Evolutionary conservation across 2,113 vertebrate genomes (phyloP), one percentile per base, ranked within the genome.

Genomic region (Rhipidura dahli): DNA sequence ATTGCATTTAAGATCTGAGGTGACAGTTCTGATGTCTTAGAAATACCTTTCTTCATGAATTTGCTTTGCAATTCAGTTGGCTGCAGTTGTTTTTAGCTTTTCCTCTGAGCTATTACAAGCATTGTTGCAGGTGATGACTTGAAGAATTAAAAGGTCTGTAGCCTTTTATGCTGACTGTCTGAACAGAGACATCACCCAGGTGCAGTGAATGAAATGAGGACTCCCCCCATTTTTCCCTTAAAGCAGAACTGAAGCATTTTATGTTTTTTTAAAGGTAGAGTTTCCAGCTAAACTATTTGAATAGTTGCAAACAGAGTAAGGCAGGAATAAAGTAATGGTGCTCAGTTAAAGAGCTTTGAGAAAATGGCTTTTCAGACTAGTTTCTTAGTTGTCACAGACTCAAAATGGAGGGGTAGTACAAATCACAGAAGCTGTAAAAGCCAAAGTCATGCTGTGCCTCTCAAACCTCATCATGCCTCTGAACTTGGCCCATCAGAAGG

Each of bases 51-150:
- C 71, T 88, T 83, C 64, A 51, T 78, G 59, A 68, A 80, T 94
- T 94, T 92, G 18, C 54, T 95, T 92, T 94, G 83, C 64, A 93
- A 28, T 96, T 88, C 87, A 84, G 15, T 89, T 71, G 49, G 56
- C 65, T 77, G n/a, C 39, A 76, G 50, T 72, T 18, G 0, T 87
- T 53, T 95, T 79, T 57, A 68, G 71, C 28, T 94, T 83, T 88
- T 83, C 42, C 87, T 30, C 23, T 50, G 66, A 23, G 6, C 31
- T 72, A 11, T 76, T 84, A 23, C 53, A 18, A 16, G 88, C 2
- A 1, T 79, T 57, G 14, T 80, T 87, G 51, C 37, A 83, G 70
- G 24, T 63, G 54, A 54, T 90, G 70, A 59, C 51, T 20, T 51
- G 15, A 94, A 73, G 50, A 94, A 84, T 95, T 95, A 91, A 47